phyloP scores from a whole-genome alignment of 2,888 invertebrate genomes.

The Melieria omissa region DNA sequence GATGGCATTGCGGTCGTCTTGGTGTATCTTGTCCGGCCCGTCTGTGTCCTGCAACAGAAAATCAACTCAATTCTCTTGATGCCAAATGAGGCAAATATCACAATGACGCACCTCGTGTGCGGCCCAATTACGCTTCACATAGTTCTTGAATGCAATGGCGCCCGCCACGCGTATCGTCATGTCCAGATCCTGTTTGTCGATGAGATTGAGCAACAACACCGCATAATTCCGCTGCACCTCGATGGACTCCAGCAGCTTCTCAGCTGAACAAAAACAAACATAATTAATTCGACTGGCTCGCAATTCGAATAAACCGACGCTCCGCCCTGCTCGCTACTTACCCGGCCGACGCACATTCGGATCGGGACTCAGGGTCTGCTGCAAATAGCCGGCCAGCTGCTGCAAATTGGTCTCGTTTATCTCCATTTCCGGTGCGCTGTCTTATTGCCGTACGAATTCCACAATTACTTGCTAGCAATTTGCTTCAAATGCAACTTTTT shows the following conservation, averaged over 20 bases:
- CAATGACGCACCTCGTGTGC: conserved; percentile 72
- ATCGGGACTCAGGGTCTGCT: conserved; percentile 89
- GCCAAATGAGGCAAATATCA: no score
- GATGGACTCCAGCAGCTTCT: conserved; percentile 89
- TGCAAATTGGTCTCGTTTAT: conserved; percentile 86
- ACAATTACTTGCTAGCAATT: neutral
- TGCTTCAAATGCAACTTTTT: neutral
- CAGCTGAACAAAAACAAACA: conserved; percentile 72
- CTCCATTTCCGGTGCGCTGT: conserved; percentile 74
- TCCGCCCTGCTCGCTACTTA: conserved; percentile 59
- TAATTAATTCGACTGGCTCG: neutral
- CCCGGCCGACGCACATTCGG: conserved; percentile 85
- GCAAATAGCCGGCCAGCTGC: conserved; percentile 84
- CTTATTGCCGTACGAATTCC: neutral
- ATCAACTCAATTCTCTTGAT: neutral
- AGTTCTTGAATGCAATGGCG: conserved; percentile 96
- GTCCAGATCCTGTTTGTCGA: conserved; percentile 84
- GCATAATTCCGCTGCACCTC: conserved; percentile 93
- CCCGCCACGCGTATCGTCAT: conserved; percentile 88
- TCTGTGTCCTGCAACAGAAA: conserved; percentile 72
- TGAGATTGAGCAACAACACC: conserved; percentile 82
- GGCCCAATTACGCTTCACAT: conserved; percentile 94
- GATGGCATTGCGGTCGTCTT: conserved; percentile 80
- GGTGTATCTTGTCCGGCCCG: conserved; percentile 80
- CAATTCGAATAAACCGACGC: neutral